Evolutionary conservation across 53 echinoderm and acorn worm genomes (phyloP).

Genomic region (Apostichopus leukothele): DNA sequence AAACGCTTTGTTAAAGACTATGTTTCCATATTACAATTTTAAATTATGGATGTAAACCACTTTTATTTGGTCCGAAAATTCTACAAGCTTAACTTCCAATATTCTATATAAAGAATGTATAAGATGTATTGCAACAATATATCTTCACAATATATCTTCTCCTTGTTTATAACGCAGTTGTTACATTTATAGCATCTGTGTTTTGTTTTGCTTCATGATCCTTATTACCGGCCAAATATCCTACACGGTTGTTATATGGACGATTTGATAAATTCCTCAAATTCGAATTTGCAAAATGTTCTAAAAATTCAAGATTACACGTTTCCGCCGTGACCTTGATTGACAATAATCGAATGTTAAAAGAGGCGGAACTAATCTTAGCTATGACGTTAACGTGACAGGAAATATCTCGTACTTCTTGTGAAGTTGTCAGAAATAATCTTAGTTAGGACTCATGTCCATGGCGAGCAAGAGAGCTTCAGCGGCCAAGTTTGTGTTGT

Average conservation of each 20-base stretch:
- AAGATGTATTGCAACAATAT: no score
- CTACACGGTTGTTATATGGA: background rate
- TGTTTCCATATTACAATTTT: no score
- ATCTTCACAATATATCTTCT: no score
- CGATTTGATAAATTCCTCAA: background rate
- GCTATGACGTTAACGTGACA: conserved; percentile 25
- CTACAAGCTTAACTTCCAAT: no score
- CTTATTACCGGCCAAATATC: background rate
- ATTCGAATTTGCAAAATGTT: background rate
- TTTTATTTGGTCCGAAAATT: no score
- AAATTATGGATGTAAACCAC: no score
- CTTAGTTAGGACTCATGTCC: background rate
- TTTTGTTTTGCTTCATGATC: no score
- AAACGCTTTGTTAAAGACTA: no score
- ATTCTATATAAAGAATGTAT: no score
- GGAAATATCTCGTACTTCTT: background rate
- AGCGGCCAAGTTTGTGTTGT: background rate
- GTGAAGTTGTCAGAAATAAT: conserved; percentile 3
- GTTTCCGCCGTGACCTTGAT: background rate
- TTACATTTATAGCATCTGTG: no score
- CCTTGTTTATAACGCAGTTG: no score
- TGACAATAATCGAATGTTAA: conserved; percentile 22
- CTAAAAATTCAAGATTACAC: background rate
- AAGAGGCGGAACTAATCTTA: conserved; percentile 23
- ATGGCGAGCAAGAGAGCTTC: background rate